Conservation (phyloP, 2,113 vertebrate genomes). For the Zosterops pallidus region DNA sequence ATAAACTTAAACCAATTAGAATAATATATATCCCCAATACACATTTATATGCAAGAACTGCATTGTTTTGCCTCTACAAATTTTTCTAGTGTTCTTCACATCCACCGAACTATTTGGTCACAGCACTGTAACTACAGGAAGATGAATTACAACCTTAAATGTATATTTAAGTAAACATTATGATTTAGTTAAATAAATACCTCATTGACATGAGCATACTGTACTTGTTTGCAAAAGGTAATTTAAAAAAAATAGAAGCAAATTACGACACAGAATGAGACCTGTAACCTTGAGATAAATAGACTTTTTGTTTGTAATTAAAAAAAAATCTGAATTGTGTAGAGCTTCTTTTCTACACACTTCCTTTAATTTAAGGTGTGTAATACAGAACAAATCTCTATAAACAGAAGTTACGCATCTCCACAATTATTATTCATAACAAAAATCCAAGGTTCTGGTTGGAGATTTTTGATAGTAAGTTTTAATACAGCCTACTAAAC, state of each 20-base stretch:
- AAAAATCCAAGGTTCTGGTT: conserved; percentile 52
- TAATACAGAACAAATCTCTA: not conserved
- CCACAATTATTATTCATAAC: conserved; percentile 33
- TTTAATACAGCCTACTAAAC: conserved; percentile 64
- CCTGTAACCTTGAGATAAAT: not conserved
- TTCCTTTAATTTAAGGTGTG: not conserved
- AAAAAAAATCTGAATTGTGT: not conserved
- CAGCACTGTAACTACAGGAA: not conserved
- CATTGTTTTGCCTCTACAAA: not conserved
- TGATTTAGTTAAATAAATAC: not conserved
- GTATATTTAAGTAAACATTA: not conserved
- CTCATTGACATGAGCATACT: not conserved
- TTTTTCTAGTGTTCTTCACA: not conserved
- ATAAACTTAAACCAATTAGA: not conserved
- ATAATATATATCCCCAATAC: not conserved
- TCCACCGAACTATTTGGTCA: not conserved
- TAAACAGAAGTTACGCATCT: not conserved
- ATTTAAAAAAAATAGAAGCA: not conserved
- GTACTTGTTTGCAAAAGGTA: not conserved
- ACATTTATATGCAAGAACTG: not conserved
- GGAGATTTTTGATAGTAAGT: conserved; percentile 62
- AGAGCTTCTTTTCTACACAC: not conserved
- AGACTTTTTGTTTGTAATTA: not conserved
- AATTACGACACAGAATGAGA: not conserved
- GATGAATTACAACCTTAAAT: not conserved